These are phyloP conservation scores for Eueremaeus valkanovi DNA, from an alignment of 2,888 invertebrate species.

Conservation along the genomic window DNA sequence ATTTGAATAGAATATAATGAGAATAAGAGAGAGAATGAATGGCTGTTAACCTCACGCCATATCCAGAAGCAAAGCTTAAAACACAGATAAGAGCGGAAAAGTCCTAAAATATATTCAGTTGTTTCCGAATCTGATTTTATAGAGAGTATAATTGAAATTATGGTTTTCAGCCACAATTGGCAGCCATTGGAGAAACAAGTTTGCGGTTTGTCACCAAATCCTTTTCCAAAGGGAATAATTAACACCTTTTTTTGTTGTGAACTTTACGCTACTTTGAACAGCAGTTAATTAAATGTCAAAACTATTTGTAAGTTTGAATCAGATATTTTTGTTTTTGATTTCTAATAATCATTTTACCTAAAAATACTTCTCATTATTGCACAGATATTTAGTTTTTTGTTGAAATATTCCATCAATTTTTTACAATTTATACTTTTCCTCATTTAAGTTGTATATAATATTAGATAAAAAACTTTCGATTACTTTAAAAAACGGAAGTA, in stretches of 20 bases:
- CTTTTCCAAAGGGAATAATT: not conserved
- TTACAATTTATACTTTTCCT: not conserved
- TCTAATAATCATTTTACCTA: not conserved
- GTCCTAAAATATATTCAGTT: not conserved
- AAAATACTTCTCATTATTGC: not conserved
- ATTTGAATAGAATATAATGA: not conserved
- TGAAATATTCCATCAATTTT: not conserved
- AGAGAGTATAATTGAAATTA: not conserved
- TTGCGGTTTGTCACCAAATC: not conserved
- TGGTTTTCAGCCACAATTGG: constrained; percentile 9
- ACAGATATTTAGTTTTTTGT: not conserved
- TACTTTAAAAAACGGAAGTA: too few species aligned
- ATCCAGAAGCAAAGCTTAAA: not conserved
- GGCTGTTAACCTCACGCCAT: constrained; percentile 32
- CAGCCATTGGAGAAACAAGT: too few species aligned
- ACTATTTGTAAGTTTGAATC: not conserved
- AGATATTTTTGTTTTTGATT: not conserved
- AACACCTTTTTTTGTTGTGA: constrained; percentile 28
- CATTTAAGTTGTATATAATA: not conserved
- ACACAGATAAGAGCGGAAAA: not conserved
- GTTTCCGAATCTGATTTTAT: not conserved
- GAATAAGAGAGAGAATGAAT: not conserved
- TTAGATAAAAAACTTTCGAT: not conserved
- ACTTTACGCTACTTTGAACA: constrained; percentile 10
- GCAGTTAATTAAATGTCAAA: constrained; percentile 3